These are phyloP conservation scores for Lindbergichthys nudifrons DNA, from an alignment of 2,797 vertebrate genomes.

Conservation along the genomic window DNA sequence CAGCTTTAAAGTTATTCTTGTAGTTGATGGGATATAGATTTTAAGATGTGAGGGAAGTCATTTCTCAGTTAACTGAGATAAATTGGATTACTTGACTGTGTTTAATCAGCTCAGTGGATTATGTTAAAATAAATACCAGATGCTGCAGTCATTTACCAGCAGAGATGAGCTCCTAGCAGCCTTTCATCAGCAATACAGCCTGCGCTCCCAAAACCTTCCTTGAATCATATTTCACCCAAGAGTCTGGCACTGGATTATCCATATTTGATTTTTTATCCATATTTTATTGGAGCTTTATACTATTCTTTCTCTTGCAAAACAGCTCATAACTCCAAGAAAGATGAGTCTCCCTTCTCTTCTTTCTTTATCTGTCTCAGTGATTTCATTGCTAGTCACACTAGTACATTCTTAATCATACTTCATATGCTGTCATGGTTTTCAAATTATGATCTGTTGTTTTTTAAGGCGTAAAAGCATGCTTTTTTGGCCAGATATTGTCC, in stretches of 20 bases:
- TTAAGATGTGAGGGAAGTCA: background rate
- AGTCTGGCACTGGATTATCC: conserved; percentile 23
- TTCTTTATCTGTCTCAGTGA: conserved; percentile 14
- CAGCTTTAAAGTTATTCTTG: too few species aligned
- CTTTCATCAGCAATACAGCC: conserved; percentile 26
- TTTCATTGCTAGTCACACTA: background rate
- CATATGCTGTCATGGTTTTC: background rate
- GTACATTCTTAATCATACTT: background rate
- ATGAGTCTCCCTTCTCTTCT: conserved; percentile 1
- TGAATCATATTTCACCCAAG: conserved; percentile 22
- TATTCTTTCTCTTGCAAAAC: conserved; percentile 45
- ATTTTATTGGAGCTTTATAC: conserved; percentile 57
- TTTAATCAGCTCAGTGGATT: conserved; percentile 46
- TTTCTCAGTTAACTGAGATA: conserved; percentile 27
- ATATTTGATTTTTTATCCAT: conserved; percentile 59
- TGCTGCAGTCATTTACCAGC: conserved; percentile 29
- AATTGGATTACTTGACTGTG: conserved; percentile 44
- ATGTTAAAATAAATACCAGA: conserved; percentile 34
- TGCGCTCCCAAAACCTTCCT: conserved; percentile 15
- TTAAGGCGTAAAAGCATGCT: background rate
- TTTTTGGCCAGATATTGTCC: conserved; percentile 22
- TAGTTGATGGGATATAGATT: conserved; percentile 9
- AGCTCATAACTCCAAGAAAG: conserved; percentile 4
- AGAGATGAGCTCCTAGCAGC: conserved; percentile 6
- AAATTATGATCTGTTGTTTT: background rate